Evolutionary conservation across 1,140 invertebrate genomes (phyloP).

Genomic region (Drosophila auraria): DNA sequence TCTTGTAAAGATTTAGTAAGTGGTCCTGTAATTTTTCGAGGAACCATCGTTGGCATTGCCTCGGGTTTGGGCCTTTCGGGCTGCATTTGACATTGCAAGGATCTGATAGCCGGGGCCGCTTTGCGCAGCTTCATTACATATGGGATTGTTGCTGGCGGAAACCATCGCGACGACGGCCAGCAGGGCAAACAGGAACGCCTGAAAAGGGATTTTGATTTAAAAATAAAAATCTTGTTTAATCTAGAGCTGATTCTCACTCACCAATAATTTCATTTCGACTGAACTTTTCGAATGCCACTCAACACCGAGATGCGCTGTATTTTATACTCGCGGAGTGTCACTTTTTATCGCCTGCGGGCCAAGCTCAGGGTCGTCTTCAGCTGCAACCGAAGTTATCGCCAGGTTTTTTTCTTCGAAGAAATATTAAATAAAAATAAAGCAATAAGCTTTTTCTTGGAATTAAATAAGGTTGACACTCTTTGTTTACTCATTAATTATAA

Average conservation of each 20-base stretch:
- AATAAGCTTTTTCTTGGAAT: too few species aligned
- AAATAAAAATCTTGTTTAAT: neutral
- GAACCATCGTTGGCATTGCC: too few species aligned
- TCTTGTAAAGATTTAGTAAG: too few species aligned
- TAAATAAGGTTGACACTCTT: too few species aligned
- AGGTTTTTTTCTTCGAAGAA: too few species aligned
- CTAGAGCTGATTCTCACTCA: neutral
- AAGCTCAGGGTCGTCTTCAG: neutral
- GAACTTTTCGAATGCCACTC: too few species aligned
- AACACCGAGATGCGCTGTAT: neutral
- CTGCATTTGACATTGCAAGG: neutral
- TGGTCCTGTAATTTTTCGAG: neutral
- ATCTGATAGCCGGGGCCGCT: neutral
- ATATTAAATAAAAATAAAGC: too few species aligned
- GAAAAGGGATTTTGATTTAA: neutral
- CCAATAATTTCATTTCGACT: slow-evolving; percentile 4
- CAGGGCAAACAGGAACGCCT: slow-evolving; percentile 1
- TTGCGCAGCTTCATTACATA: neutral
- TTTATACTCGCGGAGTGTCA: neutral
- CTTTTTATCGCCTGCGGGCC: neutral
- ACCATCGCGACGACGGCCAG: neutral
- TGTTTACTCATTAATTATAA: too few species aligned
- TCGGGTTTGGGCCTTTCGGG: too few species aligned
- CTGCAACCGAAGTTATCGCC: neutral
- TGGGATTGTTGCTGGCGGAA: slow-evolving; percentile 2